These are phyloP conservation scores for Caenorhabditis remanei DNA, from an alignment of 1,140 invertebrate genomes.

Conservation along the genomic window DNA sequence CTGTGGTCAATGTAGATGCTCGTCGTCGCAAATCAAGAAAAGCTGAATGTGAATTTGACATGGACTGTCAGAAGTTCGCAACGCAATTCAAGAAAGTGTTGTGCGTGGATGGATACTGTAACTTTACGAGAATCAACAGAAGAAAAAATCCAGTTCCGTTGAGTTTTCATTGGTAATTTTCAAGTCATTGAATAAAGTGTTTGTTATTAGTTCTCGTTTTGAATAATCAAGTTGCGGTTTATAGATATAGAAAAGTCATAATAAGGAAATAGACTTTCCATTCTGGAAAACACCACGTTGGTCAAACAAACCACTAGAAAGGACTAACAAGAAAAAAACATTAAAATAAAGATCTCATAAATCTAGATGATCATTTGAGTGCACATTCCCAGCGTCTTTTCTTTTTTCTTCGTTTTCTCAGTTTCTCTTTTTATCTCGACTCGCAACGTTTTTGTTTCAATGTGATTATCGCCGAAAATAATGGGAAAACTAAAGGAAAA, in stretches of 20 bases:
- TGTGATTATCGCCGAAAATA: constrained; percentile 40
- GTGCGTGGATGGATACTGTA: constrained; percentile 3
- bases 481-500: neutral
- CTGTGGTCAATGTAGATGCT: neutral
- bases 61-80: neutral
- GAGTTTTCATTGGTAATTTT: neutral
- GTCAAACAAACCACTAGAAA: too few species aligned
- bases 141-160: neutral
- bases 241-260: too few species aligned
- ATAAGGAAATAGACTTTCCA: too few species aligned
- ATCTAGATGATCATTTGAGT: neutral
- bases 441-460: constrained; percentile 33
- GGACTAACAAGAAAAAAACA: neutral
- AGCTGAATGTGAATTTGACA: neutral
- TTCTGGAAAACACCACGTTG: too few species aligned
- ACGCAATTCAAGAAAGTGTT: neutral
- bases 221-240: too few species aligned
- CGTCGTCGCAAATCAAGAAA: neutral
- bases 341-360: neutral
- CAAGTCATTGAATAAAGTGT: neutral
- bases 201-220: neutral
- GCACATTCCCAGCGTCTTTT: neutral
- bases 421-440: neutral
- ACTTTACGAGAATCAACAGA: neutral
- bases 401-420: neutral